Conservation (phyloP, 2,888 invertebrate species). For the Lasioglossum vierecki region DNA sequence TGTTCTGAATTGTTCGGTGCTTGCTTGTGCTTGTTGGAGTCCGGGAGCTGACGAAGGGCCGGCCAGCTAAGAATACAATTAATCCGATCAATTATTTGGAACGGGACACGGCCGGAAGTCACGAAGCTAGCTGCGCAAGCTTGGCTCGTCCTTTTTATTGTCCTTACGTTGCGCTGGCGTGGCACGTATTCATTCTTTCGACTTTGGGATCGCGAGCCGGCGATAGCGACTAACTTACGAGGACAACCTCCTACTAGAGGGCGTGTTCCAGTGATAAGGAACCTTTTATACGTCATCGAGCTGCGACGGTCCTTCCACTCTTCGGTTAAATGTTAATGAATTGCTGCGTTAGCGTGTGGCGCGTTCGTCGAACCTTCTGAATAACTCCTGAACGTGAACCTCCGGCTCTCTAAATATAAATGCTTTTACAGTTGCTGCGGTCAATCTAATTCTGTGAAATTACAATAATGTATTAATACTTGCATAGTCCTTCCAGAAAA, state of each 20-base stretch:
- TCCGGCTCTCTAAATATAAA: no score
- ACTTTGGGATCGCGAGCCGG: constrained; percentile 19
- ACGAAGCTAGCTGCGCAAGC: constrained; percentile 33
- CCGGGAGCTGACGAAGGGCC: constrained; percentile 41
- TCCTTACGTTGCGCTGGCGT: constrained; percentile 22
- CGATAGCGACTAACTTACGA: constrained; percentile 40
- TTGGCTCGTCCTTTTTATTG: neutral
- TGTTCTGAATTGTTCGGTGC: no score
- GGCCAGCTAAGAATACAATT: constrained; percentile 70
- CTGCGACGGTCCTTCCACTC: neutral
- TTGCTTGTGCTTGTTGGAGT: neutral
- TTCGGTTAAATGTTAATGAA: constrained; percentile 6
- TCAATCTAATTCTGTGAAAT: neutral
- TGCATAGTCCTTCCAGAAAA: neutral
- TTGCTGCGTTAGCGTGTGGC: neutral
- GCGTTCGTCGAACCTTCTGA: neutral
- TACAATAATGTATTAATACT: neutral
- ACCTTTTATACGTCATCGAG: constrained; percentile 31
- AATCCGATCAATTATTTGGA: constrained; percentile 73
- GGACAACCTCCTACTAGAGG: constrained; percentile 2
- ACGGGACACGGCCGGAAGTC: constrained; percentile 48
- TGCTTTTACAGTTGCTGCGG: neutral
- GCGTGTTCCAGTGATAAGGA: constrained; percentile 19
- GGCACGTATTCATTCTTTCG: constrained; percentile 36
- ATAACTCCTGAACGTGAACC: neutral